Percentiles rank a stretch among this genome's conserved stretches.
Conservation (phyloP, 1,140 invertebrate genomes). For the Brachionus koreanus region DNA sequence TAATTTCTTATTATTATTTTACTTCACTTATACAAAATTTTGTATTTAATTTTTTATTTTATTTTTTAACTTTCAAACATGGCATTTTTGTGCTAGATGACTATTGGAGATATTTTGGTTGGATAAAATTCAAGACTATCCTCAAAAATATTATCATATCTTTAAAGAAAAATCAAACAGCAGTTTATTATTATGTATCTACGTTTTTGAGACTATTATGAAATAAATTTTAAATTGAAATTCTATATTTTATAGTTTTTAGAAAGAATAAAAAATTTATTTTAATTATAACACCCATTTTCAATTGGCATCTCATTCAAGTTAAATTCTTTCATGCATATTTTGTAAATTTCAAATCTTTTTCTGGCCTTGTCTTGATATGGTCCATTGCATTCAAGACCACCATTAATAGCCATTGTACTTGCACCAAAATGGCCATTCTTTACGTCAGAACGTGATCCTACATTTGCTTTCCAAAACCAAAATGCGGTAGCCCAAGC, state of each 20-base stretch:
- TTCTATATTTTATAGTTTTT: not conserved
- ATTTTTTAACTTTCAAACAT: too few relatives aligned
- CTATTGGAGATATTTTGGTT: too few relatives aligned
- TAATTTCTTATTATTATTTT: too few relatives aligned
- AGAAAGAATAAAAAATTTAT: not conserved
- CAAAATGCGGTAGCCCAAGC: conserved; percentile 46
- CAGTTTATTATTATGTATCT: too few relatives aligned
- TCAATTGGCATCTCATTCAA: conserved; percentile 21
- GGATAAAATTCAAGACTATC: too few relatives aligned
- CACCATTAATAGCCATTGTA: conserved; percentile 43
- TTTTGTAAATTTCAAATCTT: conserved; percentile 40
- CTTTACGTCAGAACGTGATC: not conserved
- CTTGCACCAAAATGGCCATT: conserved; percentile 32
- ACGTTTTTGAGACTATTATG: not conserved
- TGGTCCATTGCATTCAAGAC: conserved; percentile 27
- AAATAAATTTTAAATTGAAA: not conserved
- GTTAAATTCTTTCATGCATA: not conserved
- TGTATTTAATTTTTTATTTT: too few relatives aligned
- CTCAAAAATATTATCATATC: too few relatives aligned
- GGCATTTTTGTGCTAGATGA: too few relatives aligned
- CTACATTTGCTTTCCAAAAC: conserved; percentile 47
- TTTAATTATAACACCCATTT: conserved; percentile 36
- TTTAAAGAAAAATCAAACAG: too few relatives aligned
- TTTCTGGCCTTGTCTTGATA: conserved; percentile 36
- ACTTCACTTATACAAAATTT: too few relatives aligned